Conservation (phyloP, 2,113 vertebrate species). For the Myotis lucifugus region DNA sequence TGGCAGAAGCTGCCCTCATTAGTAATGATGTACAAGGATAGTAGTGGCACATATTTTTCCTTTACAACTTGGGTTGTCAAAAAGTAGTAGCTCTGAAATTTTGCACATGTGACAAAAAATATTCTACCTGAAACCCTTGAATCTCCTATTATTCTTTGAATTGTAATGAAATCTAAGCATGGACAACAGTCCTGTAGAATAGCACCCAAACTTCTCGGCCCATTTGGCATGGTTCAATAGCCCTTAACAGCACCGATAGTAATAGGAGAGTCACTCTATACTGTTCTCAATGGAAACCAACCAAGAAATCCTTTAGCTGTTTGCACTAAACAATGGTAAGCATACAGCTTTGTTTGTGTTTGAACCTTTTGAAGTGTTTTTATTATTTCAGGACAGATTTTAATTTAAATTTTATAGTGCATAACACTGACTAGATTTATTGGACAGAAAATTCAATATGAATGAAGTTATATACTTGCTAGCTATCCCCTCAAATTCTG, state of each 20-base stretch:
- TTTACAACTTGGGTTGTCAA: slow-evolving; percentile 55
- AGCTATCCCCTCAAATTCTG: not conserved
- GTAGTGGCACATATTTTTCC: not conserved
- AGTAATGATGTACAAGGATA: slow-evolving; percentile 49
- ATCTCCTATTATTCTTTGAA: not conserved
- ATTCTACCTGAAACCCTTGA: not conserved
- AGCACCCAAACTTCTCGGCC: not conserved
- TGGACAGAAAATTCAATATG: not conserved
- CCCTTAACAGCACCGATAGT: not conserved
- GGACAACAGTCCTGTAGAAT: not conserved
- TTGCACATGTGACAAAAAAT: not conserved
- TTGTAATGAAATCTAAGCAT: slow-evolving; percentile 23
- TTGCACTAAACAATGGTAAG: not conserved
- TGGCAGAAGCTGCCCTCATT: slow-evolving; percentile 34
- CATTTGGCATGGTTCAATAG: not conserved
- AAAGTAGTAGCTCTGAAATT: slow-evolving; percentile 30
- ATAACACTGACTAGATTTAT: not conserved
- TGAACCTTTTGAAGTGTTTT: not conserved
- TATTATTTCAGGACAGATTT: slow-evolving; percentile 7
- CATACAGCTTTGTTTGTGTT: not conserved
- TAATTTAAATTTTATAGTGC: slow-evolving; percentile 33
- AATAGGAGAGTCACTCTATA: not conserved
- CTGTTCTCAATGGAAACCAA: slow-evolving; percentile 4
- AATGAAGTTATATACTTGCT: not conserved
- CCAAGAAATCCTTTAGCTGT: not conserved